A percentile compares a stretch with the other conserved stretches of the same genome.
Conservation (phyloP, 1,140 invertebrate genomes). For the Nilaparvata lugens region DNA sequence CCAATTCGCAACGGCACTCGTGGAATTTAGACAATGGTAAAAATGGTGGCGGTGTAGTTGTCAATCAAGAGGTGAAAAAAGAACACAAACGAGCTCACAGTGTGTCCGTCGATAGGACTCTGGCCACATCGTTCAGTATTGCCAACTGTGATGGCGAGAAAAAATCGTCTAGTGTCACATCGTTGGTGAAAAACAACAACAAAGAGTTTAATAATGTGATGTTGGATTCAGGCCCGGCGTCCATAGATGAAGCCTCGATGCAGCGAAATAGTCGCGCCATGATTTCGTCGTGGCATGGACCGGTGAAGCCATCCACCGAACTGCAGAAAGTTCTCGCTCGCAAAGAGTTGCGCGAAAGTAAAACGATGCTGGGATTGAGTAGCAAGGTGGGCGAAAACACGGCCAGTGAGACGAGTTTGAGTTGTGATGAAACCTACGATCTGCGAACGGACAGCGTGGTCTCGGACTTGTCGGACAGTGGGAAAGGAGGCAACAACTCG, state of each 20-base stretch:
- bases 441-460: slow-evolving; percentile 12
- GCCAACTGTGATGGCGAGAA: slow-evolving; percentile 11
- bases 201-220: slow-evolving; percentile 7
- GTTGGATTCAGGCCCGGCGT: slow-evolving; percentile 18
- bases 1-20: slow-evolving; percentile 47
- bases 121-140: slow-evolving; percentile 10
- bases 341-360: slow-evolving; percentile 15
- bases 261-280: slow-evolving; percentile 12
- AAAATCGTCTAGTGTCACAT: slow-evolving; percentile 11
- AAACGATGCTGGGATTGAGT: slow-evolving; percentile 1
- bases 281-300: slow-evolving; percentile 23
- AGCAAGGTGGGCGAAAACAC: background rate
- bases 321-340: slow-evolving; percentile 18
- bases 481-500: slow-evolving; percentile 15
- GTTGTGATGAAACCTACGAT: slow-evolving; percentile 17
- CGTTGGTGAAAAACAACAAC: slow-evolving; percentile 6
- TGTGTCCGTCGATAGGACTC: slow-evolving; percentile 39
- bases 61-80: slow-evolving; percentile 23
- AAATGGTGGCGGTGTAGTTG: slow-evolving; percentile 15
- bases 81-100: slow-evolving; percentile 50
- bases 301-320: slow-evolving; percentile 21
- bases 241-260: slow-evolving; percentile 14
- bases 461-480: slow-evolving; percentile 15
- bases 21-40: slow-evolving; percentile 39
- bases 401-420: slow-evolving; percentile 4